Evolutionary conservation across 2,113 vertebrate genomes (phyloP).

Genomic region (Semnornis frantzii): DNA sequence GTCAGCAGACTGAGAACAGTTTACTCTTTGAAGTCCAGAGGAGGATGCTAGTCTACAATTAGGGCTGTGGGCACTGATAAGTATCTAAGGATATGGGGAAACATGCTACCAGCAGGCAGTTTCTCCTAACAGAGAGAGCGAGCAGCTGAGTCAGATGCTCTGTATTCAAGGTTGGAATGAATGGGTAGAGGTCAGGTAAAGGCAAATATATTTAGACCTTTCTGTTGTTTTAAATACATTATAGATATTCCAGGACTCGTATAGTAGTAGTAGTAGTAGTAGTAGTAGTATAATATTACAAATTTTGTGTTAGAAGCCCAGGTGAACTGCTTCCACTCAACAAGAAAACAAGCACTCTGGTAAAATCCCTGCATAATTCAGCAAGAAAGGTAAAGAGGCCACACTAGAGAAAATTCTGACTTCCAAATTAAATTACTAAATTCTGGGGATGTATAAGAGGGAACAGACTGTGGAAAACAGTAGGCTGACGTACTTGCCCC

Average conservation of each 20-base stretch:
- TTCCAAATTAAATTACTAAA: background rate
- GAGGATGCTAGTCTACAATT: background rate
- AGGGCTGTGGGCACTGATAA: background rate
- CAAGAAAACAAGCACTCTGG: background rate
- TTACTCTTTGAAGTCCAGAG: background rate
- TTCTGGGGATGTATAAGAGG: background rate
- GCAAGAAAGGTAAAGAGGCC: background rate
- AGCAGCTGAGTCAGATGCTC: slow-evolving; percentile 30
- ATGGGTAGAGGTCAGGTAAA: background rate
- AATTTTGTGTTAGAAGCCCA: background rate
- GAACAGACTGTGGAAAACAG: background rate
- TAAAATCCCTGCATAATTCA: background rate
- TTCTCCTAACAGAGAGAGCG: background rate
- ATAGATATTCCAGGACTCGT: background rate
- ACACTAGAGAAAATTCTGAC: background rate
- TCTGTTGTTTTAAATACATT: background rate
- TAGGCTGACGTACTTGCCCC: background rate
- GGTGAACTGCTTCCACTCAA: background rate
- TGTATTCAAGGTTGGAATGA: background rate
- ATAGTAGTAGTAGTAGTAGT: background rate
- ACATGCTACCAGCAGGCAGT: background rate
- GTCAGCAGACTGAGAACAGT: background rate
- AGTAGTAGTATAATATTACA: background rate
- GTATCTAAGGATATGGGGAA: background rate
- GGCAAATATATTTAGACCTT: background rate